A percentile compares a stretch with the other conserved stretches of the same genome.
Evolutionary conservation across 2,888 invertebrate species (phyloP).

Genomic region (Mesopsocus fuscifrons): DNA sequence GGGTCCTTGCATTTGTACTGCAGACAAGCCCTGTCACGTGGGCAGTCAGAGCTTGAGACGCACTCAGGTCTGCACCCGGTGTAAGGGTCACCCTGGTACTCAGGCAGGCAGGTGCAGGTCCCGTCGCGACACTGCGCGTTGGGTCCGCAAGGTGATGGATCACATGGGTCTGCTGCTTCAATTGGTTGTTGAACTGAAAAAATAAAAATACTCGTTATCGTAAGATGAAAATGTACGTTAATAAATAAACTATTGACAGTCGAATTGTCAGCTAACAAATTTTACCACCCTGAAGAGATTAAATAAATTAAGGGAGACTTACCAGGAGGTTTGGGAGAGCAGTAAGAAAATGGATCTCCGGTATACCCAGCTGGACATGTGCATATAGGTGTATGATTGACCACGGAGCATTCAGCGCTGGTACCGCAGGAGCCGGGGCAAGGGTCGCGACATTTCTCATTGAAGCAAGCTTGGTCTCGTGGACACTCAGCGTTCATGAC

Average conservation of each 20-base stretch:
- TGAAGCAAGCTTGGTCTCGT: slow-evolving; percentile 31
- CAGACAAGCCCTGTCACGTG: slow-evolving; percentile 47
- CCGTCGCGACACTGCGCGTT: slow-evolving; percentile 42
- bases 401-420: slow-evolving; percentile 32
- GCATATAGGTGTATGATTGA: slow-evolving; percentile 51
- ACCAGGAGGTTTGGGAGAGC: slow-evolving; percentile 16
- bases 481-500: slow-evolving; percentile 45
- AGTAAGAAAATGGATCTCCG: slow-evolving; percentile 22
- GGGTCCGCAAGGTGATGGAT: slow-evolving; percentile 53
- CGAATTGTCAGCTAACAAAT: slow-evolving; percentile 8
- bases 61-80: slow-evolving; percentile 56
- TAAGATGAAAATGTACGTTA: background rate
- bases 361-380: slow-evolving; percentile 40
- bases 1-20: slow-evolving; percentile 50
- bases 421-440: slow-evolving; percentile 34
- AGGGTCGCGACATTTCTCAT: slow-evolving; percentile 35
- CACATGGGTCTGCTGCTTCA: slow-evolving; percentile 34
- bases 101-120: slow-evolving; percentile 38
- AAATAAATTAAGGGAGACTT: no score
- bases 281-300: no score
- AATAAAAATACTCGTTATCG: slow-evolving; percentile 11
- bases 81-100: slow-evolving; percentile 41
- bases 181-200: background rate
- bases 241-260: background rate
- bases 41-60: slow-evolving; percentile 49